phyloP scores from a whole-genome alignment of 1,140 invertebrate species.

The Drosophila teissieri region DNA sequence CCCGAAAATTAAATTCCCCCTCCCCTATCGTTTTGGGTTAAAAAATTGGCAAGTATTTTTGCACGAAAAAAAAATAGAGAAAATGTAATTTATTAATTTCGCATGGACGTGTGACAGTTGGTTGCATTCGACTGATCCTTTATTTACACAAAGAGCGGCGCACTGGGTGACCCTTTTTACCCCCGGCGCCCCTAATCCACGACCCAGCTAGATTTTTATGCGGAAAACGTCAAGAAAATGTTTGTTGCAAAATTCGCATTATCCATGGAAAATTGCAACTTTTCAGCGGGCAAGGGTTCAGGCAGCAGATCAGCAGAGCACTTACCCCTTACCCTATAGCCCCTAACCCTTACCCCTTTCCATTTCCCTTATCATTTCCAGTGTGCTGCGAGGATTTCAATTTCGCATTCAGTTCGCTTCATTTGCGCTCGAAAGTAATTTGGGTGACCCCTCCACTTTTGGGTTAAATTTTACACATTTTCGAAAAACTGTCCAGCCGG shows the following conservation, averaged over 20 bases:
- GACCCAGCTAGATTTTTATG: constrained; percentile 54
- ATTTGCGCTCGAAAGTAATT: constrained; percentile 66
- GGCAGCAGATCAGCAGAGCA: constrained; percentile 18
- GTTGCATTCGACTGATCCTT: constrained; percentile 67
- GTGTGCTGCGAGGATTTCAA: constrained; percentile 4
- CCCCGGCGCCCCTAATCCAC: constrained; percentile 5
- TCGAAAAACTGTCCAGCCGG: constrained; percentile 49
- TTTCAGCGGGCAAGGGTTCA: constrained; percentile 66
- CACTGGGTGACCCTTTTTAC: constrained; percentile 73
- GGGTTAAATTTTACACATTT: constrained; percentile 73
- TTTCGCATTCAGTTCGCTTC: constrained; percentile 30
- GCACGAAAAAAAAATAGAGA: constrained; percentile 56
- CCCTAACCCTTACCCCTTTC: constrained; percentile 29
- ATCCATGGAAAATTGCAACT: constrained; percentile 70
- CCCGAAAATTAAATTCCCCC: constrained; percentile 61
- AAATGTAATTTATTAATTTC: constrained; percentile 83
- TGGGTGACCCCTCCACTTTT: constrained; percentile 58
- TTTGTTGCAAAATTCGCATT: constrained; percentile 77
- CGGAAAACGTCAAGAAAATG: constrained; percentile 65
- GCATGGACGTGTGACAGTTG: constrained; percentile 74
- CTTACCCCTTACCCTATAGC: constrained; percentile 9
- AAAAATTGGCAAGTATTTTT: constrained; percentile 77
- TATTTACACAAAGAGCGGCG: constrained; percentile 79
- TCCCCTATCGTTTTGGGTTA: constrained; percentile 45
- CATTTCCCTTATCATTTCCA: constrained; percentile 41